Evolutionary conservation across 2,113 vertebrate genomes (phyloP).

Genomic region (Leucopsar rothschildi): DNA sequence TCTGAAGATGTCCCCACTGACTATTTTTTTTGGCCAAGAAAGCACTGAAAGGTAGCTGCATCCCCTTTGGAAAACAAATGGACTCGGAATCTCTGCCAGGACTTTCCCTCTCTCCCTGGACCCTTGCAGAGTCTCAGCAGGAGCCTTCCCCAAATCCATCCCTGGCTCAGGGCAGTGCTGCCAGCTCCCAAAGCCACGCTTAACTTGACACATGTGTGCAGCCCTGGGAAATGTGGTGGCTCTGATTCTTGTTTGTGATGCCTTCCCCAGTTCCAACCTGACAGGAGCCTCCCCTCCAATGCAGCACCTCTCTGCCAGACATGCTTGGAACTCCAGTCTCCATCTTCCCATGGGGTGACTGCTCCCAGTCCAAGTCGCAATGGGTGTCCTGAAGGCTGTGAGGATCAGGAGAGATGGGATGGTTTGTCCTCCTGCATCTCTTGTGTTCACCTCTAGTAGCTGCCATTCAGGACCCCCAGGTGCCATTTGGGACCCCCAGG

Average conservation of each 20-base stretch:
- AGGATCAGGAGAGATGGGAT: neutral
- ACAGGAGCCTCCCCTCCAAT: rapidly evolving
- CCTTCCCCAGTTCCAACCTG: neutral
- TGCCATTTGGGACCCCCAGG: neutral
- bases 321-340: rapidly evolving
- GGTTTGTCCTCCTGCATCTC: neutral
- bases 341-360: rapidly evolving
- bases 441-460: too few relatives aligned
- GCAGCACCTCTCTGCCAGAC: rapidly evolving
- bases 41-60: neutral
- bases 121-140: neutral
- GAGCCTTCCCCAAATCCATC: neutral
- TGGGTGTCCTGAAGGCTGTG: rapidly evolving
- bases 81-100: rapidly evolving
- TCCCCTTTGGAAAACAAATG: neutral
- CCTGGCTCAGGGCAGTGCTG: neutral
- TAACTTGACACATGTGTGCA: conserved; percentile 5
- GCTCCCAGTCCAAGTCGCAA: neutral
- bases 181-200: neutral
- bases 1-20: neutral
- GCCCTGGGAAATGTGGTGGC: neutral
- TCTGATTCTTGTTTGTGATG: neutral
- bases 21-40: neutral
- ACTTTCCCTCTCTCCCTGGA: neutral
- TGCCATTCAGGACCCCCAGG: too few relatives aligned